Conservation (phyloP, 1,140 invertebrate genomes). For the Doryteuthis pealeii region DNA sequence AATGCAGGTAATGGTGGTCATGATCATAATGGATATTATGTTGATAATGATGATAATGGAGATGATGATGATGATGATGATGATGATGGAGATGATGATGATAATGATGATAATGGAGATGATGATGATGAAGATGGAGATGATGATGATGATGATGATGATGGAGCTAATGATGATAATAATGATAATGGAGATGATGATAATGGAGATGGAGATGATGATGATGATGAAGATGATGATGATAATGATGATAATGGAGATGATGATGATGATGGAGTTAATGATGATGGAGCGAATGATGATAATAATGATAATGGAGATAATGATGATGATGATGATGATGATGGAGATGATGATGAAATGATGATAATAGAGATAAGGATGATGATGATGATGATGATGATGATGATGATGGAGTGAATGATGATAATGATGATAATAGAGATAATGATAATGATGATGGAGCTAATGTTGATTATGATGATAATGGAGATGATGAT, state of each 20-base stretch:
- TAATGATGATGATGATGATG: conserved; percentile 6
- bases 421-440: neutral
- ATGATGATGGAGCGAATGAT: neutral
- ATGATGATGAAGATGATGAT: neutral
- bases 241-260: neutral
- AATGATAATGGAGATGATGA: neutral
- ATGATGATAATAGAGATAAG: neutral
- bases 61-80: neutral
- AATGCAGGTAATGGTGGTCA: neutral
- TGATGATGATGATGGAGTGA: neutral
- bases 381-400: neutral
- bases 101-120: neutral
- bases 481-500: neutral
- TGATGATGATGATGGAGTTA: neutral
- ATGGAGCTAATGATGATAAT: neutral
- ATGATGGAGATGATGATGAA: neutral
- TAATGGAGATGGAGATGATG: neutral
- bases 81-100: neutral
- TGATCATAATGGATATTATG: neutral
- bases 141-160: neutral
- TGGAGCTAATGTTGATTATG: neutral
- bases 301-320: neutral
- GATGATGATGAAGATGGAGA: neutral
- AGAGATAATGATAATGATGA: neutral
- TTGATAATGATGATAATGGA: neutral